Base-by-base conservation (phyloP, 2,113 vertebrate genomes). In the Diadophis punctatus region DNA sequence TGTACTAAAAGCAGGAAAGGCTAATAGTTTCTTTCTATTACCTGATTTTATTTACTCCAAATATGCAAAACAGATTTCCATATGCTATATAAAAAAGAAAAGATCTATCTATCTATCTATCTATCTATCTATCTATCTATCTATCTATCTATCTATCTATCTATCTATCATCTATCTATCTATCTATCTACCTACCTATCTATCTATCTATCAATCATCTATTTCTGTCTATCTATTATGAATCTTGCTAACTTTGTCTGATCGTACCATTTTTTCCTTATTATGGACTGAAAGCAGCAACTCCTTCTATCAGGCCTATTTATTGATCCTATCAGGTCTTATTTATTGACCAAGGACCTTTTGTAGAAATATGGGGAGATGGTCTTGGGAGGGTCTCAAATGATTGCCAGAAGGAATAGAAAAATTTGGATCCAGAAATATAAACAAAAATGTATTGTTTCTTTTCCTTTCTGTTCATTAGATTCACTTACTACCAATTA, bases 261-360 rank as follows among this genome's bases (percentile, higher is more conserved):
- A 94, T 91, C 86, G 53, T 7, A 95, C 95, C 95, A 86, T 95
- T 94, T 95, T 63, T 87, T 93, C 84, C 4, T 93, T 85, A 96
- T 94, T 93, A 1, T 48, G 51, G 91, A 95, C 96, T 95, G 95
- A 60, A 60, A 91, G 80, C 56, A 94, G 68, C 39, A 92, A 74
- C 49, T 92, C 92, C 63, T 93, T 11, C 1, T 3, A n/a, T n/a
- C n/a, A n/a, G n/a, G n/a, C n/a, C n/a, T n/a, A n/a, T n/a, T n/a
- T n/a, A n/a, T n/a, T n/a, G n/a, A n/a, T n/a, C n/a, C 46, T 46
- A 39, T 8, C 91, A 48, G 92, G 0, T 25, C 94, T 56, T 94
- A 96, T 95, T 96, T 97, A 96, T 96, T 96, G 96, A 96, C 95
- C 89, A 94, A 93, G 93, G 34, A 52, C 39, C 92, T 97, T 96